Base-by-base conservation (phyloP, 2,888 invertebrate species). In the Trichogramma evanescens region DNA sequence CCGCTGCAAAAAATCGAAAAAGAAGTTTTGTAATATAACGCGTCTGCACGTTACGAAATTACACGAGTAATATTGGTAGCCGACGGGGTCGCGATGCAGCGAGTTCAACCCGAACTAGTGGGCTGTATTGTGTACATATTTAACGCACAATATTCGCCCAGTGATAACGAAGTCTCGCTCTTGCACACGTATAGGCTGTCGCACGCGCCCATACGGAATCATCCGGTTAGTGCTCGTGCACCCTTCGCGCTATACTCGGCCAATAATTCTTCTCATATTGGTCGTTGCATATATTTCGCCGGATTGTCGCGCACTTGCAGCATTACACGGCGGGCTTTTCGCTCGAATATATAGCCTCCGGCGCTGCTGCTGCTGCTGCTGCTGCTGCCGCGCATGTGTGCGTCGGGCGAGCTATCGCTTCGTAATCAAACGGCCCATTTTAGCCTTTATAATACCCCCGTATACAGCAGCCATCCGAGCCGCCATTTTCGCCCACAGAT, bases 381-480 rank as follows among this genome's bases (percentile, higher is more conserved):
- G 6, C 40, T 48, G 49, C 59, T 42, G 58, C 65, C 64, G 63
- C 67, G 68, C 63, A 55, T 26, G 26, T 26, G 26, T 26, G 26
- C 64, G 64, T 63, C 71, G 73, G 73, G 73, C 71, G 73, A 71
- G 76, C 76, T 76, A 77, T 76, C 76, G 74, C 71, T 71, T 72
- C 70, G 70, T 71, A 76, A 77, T 77, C 76, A 77, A 77, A 77
- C 74, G 76, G 75, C 74, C 76, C 76, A 77, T 77, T 77, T 26
- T 69, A 67, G 72, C 72, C 76, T 77, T 77, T 77, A 71, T 74
- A 26, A 26, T 26, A 26, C 26, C 26, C 26, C 26, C 26, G 26
- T 26, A 26, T 26, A 26, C 26, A 26, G 26, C 26, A 26, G 13
- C 48, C 58, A 46, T 48, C 48, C 13, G 45, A 26, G 65, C 66